Evolutionary conservation across 2,797 vertebrate species (phyloP).

Genomic region (Falco biarmicus): DNA sequence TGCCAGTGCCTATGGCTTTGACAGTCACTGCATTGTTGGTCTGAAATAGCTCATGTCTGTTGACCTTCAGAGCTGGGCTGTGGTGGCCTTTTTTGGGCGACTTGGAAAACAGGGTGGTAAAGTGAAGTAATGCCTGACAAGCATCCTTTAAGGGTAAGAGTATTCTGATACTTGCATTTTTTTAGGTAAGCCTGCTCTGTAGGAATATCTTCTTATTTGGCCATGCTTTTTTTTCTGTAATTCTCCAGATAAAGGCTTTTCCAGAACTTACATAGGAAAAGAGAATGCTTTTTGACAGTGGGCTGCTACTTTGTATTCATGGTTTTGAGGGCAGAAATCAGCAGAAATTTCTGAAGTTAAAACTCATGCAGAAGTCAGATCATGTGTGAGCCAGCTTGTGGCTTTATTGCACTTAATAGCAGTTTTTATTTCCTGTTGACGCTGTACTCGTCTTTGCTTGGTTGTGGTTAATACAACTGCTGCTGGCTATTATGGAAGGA

Average conservation of each 20-base stretch:
- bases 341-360: not conserved
- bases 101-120: not conserved
- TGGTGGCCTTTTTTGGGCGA: not conserved
- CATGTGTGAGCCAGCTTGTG: not conserved
- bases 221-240: not conserved
- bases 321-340: not conserved
- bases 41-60: not conserved
- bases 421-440: not conserved
- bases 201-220: not conserved
- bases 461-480: not conserved
- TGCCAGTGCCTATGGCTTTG: not conserved
- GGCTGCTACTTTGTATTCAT: not conserved
- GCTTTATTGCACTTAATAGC: not conserved
- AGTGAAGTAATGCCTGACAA: not conserved
- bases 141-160: not conserved
- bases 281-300: not conserved
- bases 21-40: not conserved
- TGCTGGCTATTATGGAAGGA: not conserved
- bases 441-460: not conserved
- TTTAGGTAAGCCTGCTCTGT: not conserved
- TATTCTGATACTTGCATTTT: not conserved
- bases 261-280: not conserved
- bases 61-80: not conserved
- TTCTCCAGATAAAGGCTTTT: not conserved
- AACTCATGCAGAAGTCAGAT: not conserved